Evolutionary conservation across 2,113 vertebrate species (phyloP).

Genomic region (Daphoenositta chrysoptera): DNA sequence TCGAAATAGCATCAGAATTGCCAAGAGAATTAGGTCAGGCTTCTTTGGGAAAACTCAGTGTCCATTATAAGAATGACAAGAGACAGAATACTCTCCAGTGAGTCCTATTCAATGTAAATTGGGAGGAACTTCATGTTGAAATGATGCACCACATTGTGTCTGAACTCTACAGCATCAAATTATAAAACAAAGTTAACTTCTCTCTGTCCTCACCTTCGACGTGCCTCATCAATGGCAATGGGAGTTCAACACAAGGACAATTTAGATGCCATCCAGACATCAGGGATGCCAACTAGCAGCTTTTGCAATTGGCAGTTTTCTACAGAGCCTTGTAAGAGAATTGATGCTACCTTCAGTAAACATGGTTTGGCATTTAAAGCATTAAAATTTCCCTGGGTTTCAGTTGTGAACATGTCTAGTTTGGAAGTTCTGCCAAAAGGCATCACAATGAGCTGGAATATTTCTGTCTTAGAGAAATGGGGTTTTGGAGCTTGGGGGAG

Average conservation of each 20-base stretch:
- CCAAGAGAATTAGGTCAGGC: not conserved
- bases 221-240: not conserved
- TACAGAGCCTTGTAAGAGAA: not conserved
- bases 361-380: not conserved
- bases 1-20: not conserved
- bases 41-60: conserved; percentile 21
- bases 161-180: not conserved
- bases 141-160: not conserved
- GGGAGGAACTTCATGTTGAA: not conserved
- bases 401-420: not conserved
- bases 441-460: not conserved
- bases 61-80: conserved; percentile 15
- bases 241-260: not conserved
- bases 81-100: not conserved
- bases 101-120: not conserved
- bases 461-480: not conserved
- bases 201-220: not conserved
- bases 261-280: not conserved
- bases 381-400: not conserved
- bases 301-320: not conserved
- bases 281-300: not conserved
- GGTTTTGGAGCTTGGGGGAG: rapidly evolving
- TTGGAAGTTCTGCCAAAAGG: not conserved
- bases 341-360: not conserved
- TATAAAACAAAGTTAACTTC: not conserved